phyloP scores from a whole-genome alignment of 2,888 invertebrate species.

The Hypolimnas misippus region DNA sequence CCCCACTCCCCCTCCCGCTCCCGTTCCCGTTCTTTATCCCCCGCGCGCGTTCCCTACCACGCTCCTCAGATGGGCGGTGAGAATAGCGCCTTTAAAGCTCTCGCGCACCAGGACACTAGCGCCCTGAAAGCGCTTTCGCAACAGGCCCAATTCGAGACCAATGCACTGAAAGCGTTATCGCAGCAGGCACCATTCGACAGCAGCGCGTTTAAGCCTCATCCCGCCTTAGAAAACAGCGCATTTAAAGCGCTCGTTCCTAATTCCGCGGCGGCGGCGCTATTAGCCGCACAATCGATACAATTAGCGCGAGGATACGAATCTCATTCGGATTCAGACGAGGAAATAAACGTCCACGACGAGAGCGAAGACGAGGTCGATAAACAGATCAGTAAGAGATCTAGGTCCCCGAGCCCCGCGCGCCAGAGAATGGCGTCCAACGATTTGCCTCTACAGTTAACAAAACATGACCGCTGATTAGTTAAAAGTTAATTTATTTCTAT shows the following conservation, averaged over 20 bases:
- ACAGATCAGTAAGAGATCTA: constrained; percentile 72
- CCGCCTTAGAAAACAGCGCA: constrained; percentile 91
- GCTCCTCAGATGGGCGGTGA: constrained; percentile 92
- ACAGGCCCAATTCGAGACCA: constrained; percentile 80
- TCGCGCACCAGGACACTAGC: constrained; percentile 86
- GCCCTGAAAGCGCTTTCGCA: constrained; percentile 85
- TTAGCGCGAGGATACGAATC: constrained; percentile 78
- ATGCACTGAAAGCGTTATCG: constrained; percentile 81
- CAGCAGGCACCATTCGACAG: constrained; percentile 69
- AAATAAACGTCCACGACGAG: constrained; percentile 93
- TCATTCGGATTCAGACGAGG: constrained; percentile 88
- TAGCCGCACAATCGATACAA: constrained; percentile 78
- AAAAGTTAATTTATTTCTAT: constrained; percentile 57
- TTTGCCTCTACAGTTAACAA: constrained; percentile 88
- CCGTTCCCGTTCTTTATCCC: constrained; percentile 86
- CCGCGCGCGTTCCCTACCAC: constrained; percentile 86
- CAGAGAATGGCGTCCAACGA: constrained; percentile 64
- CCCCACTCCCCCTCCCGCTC: constrained; percentile 85
- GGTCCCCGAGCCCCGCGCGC: constrained; percentile 76
- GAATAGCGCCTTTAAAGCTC: constrained; percentile 93
- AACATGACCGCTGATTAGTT: constrained; percentile 86
- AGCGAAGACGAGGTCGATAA: constrained; percentile 86
- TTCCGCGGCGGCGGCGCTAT: constrained; percentile 85
- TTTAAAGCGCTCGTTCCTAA: constrained; percentile 91
- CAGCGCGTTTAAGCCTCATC: constrained; percentile 72